Percentiles rank a stretch among this genome's conserved stretches.
These are phyloP conservation scores for Ellobius talpinus DNA, from an alignment of 2,113 vertebrate species.

Conservation along the genomic window DNA sequence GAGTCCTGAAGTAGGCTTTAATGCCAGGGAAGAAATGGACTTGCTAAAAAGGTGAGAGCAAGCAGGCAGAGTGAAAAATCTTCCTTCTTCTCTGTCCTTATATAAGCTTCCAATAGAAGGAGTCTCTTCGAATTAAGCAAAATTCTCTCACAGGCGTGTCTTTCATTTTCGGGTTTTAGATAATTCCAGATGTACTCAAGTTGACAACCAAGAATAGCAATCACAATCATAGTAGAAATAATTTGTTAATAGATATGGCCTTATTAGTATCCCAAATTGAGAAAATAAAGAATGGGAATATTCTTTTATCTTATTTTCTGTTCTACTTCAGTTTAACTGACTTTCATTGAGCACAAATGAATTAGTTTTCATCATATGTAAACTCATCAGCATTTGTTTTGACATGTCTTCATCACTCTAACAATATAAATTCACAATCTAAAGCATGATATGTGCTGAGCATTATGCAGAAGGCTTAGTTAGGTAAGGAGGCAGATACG, in stretches of 20 bases:
- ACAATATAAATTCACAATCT: neutral
- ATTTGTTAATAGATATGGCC: neutral
- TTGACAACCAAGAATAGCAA: neutral
- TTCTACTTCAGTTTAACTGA: constrained; percentile 12
- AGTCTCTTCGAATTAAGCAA: neutral
- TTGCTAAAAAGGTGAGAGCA: no score
- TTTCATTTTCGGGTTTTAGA: neutral
- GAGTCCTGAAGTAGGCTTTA: no score
- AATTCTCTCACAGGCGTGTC: neutral
- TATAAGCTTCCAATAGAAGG: neutral
- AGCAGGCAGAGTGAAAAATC: no score
- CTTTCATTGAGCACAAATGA: neutral
- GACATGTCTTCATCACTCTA: constrained; percentile 29
- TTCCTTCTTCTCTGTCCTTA: neutral
- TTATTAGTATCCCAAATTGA: neutral
- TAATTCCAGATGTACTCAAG: neutral
- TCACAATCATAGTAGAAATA: neutral
- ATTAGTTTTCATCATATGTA: neutral
- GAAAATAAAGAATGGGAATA: neutral
- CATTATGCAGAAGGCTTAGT: neutral
- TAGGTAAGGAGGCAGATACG: neutral
- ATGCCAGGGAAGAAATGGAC: no score
- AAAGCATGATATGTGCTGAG: neutral
- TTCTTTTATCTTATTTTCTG: neutral
- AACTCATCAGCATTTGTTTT: neutral